Evolutionary conservation across 2,797 vertebrate genomes (phyloP).

Genomic region (Protonibea diacanthus): DNA sequence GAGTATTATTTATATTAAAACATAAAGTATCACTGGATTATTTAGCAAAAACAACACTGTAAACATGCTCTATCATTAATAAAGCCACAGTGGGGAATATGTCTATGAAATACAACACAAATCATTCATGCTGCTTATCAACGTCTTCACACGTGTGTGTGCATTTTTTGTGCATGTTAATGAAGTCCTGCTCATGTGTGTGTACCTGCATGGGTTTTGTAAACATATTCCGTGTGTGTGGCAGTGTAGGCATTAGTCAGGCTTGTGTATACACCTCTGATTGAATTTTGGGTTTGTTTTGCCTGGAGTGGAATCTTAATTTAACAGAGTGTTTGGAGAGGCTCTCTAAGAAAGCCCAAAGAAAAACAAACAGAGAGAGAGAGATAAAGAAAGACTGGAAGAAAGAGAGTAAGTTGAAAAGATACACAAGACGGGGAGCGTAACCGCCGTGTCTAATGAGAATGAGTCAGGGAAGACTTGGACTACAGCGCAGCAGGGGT

Average conservation of each 20-base stretch:
- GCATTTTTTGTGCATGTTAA: slow-evolving; percentile 27
- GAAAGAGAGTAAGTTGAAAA: slow-evolving; percentile 23
- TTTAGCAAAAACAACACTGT: slow-evolving; percentile 47
- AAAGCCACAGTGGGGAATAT: slow-evolving; percentile 41
- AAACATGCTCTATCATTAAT: slow-evolving; percentile 49
- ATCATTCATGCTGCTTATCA: slow-evolving; percentile 8
- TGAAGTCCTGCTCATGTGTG: slow-evolving; percentile 10
- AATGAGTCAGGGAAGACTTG: slow-evolving; percentile 49
- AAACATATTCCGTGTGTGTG: slow-evolving; percentile 16
- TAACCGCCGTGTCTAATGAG: slow-evolving; percentile 64
- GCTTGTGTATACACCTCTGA: slow-evolving; percentile 53
- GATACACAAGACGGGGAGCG: slow-evolving; percentile 29
- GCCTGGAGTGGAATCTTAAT: slow-evolving; percentile 63
- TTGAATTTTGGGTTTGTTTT: slow-evolving; percentile 65
- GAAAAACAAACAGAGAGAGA: slow-evolving; percentile 52
- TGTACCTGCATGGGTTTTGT: slow-evolving; percentile 19
- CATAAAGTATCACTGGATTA: slow-evolving; percentile 23
- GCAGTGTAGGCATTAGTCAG: slow-evolving; percentile 39
- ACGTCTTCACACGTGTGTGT: slow-evolving; percentile 11
- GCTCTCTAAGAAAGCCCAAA: slow-evolving; percentile 47
- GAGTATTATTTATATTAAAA: slow-evolving; percentile 46
- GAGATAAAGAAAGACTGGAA: slow-evolving; percentile 14
- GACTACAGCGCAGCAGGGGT: slow-evolving; percentile 51
- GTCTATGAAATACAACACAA: slow-evolving; percentile 35
- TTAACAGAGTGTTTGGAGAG: slow-evolving; percentile 64